Percentiles rank a stretch among this genome's conserved stretches.
Evolutionary conservation across 2,113 vertebrate genomes (phyloP).

Genomic region (Irena cyanogastra): DNA sequence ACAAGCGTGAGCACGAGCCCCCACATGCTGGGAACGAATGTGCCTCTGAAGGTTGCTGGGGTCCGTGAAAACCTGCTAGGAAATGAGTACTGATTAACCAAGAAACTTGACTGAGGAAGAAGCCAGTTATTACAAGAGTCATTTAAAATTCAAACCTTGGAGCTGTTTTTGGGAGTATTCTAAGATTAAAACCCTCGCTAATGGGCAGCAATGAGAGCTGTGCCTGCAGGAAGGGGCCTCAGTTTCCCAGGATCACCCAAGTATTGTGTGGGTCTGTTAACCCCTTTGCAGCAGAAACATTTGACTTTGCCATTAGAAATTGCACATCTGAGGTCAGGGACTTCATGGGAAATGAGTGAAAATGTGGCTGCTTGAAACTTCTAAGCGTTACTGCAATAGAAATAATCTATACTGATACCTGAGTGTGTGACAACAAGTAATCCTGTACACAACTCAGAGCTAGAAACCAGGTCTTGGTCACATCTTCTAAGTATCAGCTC

Average conservation of each 20-base stretch:
- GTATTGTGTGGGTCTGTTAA: neutral
- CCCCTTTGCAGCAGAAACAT: neutral
- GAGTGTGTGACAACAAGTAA: neutral
- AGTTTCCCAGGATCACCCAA: neutral
- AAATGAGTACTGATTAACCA: conserved; percentile 85
- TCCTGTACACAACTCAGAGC: neutral
- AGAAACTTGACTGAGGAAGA: conserved; percentile 67
- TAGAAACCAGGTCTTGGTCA: neutral
- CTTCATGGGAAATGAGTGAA: neutral
- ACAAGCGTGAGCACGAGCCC: conserved; percentile 95
- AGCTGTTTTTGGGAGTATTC: neutral
- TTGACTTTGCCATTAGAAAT: neutral
- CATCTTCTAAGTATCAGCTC: rapidly evolving
- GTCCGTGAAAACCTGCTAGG: conserved; percentile 99
- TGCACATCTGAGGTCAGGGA: neutral
- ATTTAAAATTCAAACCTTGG: conserved; percentile 5
- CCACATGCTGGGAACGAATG: conserved; percentile 98
- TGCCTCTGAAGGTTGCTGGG: conserved; percentile 99
- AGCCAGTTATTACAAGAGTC: conserved; percentile 15
- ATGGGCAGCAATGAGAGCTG: neutral
- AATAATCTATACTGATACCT: neutral
- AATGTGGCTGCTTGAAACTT: neutral
- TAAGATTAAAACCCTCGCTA: neutral
- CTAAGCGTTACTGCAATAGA: neutral
- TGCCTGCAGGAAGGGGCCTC: neutral